A percentile compares a stretch with the other conserved stretches of the same genome.
Evolutionary conservation across 2,113 vertebrate species (phyloP).

Genomic region (Poeciliopsis turrubarensis): DNA sequence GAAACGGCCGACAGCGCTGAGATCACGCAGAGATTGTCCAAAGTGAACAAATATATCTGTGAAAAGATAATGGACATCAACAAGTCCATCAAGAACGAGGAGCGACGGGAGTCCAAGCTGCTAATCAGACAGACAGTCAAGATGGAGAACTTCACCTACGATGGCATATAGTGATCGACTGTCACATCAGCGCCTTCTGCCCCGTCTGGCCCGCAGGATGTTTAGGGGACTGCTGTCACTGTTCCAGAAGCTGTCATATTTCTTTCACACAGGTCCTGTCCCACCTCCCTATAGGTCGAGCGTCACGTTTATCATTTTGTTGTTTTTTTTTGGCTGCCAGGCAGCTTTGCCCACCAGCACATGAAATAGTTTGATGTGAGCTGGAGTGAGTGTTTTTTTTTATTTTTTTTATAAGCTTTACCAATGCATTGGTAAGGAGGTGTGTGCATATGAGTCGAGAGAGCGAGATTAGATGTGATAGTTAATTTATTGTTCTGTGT

Average conservation of each 20-base stretch:
- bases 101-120: slow-evolving; percentile 95
- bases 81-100: slow-evolving; percentile 99
- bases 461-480: slow-evolving; percentile 64
- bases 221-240: slow-evolving; percentile 48
- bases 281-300: slow-evolving; percentile 4
- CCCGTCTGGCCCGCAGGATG: slow-evolving; percentile 59
- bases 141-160: slow-evolving; percentile 84
- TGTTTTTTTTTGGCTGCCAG: slow-evolving; percentile 58
- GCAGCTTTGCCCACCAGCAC: slow-evolving; percentile 76
- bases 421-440: slow-evolving; percentile 42
- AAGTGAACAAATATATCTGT: slow-evolving; percentile 99
- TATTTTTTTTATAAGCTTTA: slow-evolving; percentile 69
- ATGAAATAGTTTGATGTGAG: slow-evolving; percentile 44
- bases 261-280: slow-evolving; percentile 41
- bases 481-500: slow-evolving; percentile 83
- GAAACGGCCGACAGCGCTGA: slow-evolving; percentile 98
- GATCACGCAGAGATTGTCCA: slow-evolving; percentile 99
- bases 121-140: slow-evolving; percentile 86
- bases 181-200: slow-evolving; percentile 74
- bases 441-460: slow-evolving; percentile 59
- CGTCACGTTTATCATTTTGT: slow-evolving; percentile 40
- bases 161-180: slow-evolving; percentile 79
- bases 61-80: slow-evolving; percentile 99
- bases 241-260: slow-evolving; percentile 46
- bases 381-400: slow-evolving; percentile 61